Evolutionary conservation across 2,888 invertebrate genomes (phyloP), one percentile per base, ranked within the genome.

Genomic region (Lithophane ornitopus): DNA sequence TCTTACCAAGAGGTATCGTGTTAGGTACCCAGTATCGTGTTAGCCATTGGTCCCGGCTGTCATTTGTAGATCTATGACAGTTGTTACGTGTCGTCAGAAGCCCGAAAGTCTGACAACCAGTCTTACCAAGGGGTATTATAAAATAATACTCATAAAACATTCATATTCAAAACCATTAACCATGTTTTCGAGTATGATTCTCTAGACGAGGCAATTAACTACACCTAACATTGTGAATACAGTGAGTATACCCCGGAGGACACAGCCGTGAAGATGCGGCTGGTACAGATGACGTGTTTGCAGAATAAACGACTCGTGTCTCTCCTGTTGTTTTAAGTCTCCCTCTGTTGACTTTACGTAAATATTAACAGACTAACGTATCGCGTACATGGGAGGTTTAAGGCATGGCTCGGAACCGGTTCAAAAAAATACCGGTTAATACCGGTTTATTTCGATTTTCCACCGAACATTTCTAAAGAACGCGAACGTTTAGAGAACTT

Each of bases 261-360:
- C 14, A 65, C 26, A 66, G 14, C 61, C 82, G 68, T 85, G 74
- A 78, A 85, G 78, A 77, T 68, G 81, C 59, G 52, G 77, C 67
- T 63, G 62, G n/a, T 11, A 56, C 7, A 41, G 72, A 73, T 66
- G 85, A 49, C 68, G 61, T 86, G 87, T 87, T 87, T 84, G 74
- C 63, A 66, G 52, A 82, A 80, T 70, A 86, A 82, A 85, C 86
- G 59, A 72, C n/a, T 78, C 78, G 59, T 71, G 74, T 80, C 66
- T 71, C 65, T 71, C 1, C 22, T 84, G 86, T 87, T 85, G 78
- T 87, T 85, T 56, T 62, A 69, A 70, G 72, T 54, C 66, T 78
- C 83, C 80, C 77, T 78, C 67, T 87, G 76, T 87, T 82, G 62
- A 70, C 70, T 46, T 44, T 68, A 26, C 34, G 85, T 85, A 81